A percentile compares a stretch with the other conserved stretches of the same genome.
Evolutionary conservation across 1,140 invertebrate species (phyloP).

Genomic region (Neodiprion fabricii): DNA sequence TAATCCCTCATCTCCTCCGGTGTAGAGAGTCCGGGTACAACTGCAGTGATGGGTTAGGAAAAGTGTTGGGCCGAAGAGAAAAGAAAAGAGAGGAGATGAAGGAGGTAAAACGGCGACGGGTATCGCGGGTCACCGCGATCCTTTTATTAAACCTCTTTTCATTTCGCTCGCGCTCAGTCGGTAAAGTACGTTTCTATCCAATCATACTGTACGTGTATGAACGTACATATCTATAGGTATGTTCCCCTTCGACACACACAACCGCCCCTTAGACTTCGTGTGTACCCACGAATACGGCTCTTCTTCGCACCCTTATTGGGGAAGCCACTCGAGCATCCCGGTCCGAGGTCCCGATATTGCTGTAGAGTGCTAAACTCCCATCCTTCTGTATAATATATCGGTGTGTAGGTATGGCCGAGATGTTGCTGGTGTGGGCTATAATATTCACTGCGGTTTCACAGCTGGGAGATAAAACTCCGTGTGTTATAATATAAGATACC

Average conservation of each 20-base stretch:
- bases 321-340: neutral
- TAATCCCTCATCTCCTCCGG: too few species aligned
- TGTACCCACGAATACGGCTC: neutral
- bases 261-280: neutral
- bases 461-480: too few species aligned
- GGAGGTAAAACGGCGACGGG: neutral
- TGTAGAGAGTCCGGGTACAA: too few species aligned
- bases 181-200: conserved; percentile 7
- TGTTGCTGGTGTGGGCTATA: neutral
- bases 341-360: neutral
- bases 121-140: conserved; percentile 1
- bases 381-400: neutral
- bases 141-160: conserved; percentile 5
- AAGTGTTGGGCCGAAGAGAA: neutral
- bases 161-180: conserved; percentile 2
- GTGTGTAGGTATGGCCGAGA: neutral
- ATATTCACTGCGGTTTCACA: too few species aligned
- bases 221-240: too few species aligned
- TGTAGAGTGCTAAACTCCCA: neutral
- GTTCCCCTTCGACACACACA: too few species aligned
- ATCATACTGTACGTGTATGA: neutral
- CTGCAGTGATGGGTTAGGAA: conserved; percentile 14
- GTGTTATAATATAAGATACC: too few species aligned
- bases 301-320: neutral
- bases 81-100: neutral